A percentile compares a stretch with the other conserved stretches of the same genome.
Conservation (phyloP, 2,113 vertebrate species). For the Vimba vimba region DNA sequence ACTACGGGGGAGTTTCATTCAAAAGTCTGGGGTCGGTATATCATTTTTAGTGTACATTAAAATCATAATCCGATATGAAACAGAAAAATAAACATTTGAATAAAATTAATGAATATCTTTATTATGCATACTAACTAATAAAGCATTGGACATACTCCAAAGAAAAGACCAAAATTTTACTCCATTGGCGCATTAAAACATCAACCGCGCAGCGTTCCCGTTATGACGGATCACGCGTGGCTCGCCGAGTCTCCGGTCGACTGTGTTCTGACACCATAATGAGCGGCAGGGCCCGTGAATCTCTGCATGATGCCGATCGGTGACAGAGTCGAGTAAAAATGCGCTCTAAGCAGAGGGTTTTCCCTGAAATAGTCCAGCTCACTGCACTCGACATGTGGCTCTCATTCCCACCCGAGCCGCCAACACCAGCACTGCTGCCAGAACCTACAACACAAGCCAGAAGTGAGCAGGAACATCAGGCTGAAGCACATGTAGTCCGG, state of each 20-base stretch:
- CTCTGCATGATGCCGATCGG: background rate
- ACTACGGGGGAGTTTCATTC: too few relatives aligned
- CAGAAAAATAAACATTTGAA: background rate
- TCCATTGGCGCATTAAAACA: background rate
- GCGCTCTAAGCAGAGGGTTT: conserved; percentile 40
- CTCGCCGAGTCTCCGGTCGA: background rate
- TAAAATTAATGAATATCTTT: background rate
- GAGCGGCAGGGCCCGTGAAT: conserved; percentile 10
- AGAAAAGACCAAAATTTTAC: background rate
- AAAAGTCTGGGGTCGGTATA: too few relatives aligned
- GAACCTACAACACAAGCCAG: conserved; percentile 30
- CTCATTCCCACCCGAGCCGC: conserved; percentile 48
- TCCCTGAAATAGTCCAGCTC: conserved; percentile 51
- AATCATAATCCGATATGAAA: too few relatives aligned
- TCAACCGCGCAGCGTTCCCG: background rate
- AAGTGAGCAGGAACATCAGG: conserved; percentile 19
- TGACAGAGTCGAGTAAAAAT: conserved; percentile 42
- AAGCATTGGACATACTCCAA: background rate
- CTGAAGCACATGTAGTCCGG: background rate
- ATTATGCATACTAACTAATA: background rate
- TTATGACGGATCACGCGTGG: background rate
- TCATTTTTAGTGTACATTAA: too few relatives aligned
- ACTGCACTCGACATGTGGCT: conserved; percentile 54
- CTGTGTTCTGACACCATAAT: background rate
- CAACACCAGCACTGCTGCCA: conserved; percentile 25